These are phyloP conservation scores for Frieseomelitta varia DNA, from an alignment of 1,140 invertebrate genomes.

Conservation along the genomic window DNA sequence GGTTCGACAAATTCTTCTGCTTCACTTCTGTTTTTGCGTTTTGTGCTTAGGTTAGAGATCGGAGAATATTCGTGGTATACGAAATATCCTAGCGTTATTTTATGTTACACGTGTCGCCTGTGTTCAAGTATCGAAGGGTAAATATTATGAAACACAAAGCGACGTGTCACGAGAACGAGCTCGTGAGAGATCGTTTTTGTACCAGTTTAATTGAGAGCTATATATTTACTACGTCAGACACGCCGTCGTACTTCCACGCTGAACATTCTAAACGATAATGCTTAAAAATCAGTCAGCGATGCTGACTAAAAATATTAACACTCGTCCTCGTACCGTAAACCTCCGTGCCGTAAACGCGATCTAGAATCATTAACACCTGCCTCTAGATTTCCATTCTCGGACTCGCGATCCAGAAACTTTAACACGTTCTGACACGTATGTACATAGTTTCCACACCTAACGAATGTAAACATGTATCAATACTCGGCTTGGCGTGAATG, in stretches of 20 bases:
- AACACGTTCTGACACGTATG: neutral
- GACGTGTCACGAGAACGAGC: neutral
- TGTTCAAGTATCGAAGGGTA: neutral
- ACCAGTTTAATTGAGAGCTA: neutral
- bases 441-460: neutral
- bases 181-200: no score
- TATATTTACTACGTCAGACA: no score
- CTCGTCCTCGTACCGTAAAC: no score
- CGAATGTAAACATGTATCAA: slow-evolving; percentile 7
- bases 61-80: neutral
- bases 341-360: neutral
- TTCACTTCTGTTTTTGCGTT: no score
- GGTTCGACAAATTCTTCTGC: no score
- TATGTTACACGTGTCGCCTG: no score
- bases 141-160: neutral
- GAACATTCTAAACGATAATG: neutral
- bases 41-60: neutral
- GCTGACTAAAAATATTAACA: slow-evolving; percentile 1
- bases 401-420: slow-evolving; percentile 9
- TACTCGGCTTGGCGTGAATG: neutral
- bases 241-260: neutral
- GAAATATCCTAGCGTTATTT: no score
- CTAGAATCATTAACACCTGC: slow-evolving; percentile 25
- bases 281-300: slow-evolving; percentile 1
- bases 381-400: neutral